Evolutionary conservation across 37 sponge, comb jelly and placozoan species (phyloP).

Genomic region (Amphimedon queenslandica): DNA sequence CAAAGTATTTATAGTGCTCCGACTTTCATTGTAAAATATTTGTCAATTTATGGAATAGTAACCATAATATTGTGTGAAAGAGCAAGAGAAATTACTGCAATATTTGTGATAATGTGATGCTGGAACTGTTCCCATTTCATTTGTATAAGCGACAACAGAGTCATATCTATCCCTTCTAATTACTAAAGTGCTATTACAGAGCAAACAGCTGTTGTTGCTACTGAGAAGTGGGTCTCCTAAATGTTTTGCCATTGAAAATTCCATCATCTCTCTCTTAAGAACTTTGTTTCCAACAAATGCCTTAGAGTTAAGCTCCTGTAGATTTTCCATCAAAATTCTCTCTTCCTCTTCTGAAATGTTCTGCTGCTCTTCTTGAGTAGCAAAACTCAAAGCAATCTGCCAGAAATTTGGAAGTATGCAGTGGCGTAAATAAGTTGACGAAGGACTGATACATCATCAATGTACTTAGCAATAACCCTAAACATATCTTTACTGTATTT

Average conservation of each 20-base stretch:
- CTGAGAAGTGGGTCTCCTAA: constrained; percentile 10
- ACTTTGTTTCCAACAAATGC: constrained; percentile 11
- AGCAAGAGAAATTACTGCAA: constrained; percentile 12
- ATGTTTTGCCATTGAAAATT: not conserved
- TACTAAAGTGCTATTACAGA: not conserved
- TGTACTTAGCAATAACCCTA: constrained; percentile 7
- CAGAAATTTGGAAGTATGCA: constrained; percentile 10
- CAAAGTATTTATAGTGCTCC: constrained; percentile 19
- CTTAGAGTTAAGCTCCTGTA: constrained; percentile 1
- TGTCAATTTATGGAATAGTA: constrained; percentile 3
- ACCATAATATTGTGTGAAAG: constrained; percentile 28
- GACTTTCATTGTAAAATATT: constrained; percentile 12
- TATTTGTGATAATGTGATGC: constrained; percentile 37
- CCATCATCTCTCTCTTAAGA: not conserved
- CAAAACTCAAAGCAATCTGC: constrained; percentile 26
- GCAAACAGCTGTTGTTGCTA: not conserved
- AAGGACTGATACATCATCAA: constrained; percentile 41
- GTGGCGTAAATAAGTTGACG: constrained; percentile 30
- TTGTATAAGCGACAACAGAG: constrained; percentile 21
- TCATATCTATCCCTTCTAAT: constrained; percentile 14
- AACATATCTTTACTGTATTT: constrained; percentile 9
- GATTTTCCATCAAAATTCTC: constrained; percentile 12
- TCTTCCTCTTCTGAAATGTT: not conserved
- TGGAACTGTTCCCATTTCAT: constrained; percentile 16
- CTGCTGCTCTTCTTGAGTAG: not conserved